A percentile compares a stretch with the other conserved stretches of the same genome.
Conservation (phyloP, 1,140 invertebrate genomes). For the Drosophila parvula region DNA sequence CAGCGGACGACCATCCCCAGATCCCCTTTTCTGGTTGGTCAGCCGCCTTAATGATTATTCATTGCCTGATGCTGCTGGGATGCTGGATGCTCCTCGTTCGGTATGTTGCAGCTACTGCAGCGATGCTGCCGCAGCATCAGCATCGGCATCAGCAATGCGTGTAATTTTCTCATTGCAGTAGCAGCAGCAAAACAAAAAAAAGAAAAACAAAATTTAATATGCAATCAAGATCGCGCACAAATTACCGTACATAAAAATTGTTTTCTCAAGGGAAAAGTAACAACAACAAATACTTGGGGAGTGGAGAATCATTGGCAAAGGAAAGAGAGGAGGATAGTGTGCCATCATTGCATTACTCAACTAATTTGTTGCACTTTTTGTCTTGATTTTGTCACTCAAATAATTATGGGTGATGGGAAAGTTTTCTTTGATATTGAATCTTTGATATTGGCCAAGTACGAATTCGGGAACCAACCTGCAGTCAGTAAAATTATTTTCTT, state of each 20-base stretch:
- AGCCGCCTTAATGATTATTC: conserved; percentile 78
- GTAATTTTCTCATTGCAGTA: conserved; percentile 78
- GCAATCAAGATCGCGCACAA: conserved; percentile 82
- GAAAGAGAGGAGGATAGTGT: conserved; percentile 11
- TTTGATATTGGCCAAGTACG: background rate
- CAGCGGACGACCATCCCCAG: conserved; percentile 8
- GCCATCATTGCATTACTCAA: conserved; percentile 35
- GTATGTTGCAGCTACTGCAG: conserved; percentile 41
- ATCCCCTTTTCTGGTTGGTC: conserved; percentile 42
- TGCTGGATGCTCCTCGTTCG: conserved; percentile 53
- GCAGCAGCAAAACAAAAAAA: conserved; percentile 17
- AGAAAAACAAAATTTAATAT: conserved; percentile 76
- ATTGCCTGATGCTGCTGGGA: conserved; percentile 55
- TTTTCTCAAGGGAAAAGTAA: conserved; percentile 78
- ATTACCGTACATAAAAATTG: conserved; percentile 80
- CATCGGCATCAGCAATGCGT: conserved; percentile 64
- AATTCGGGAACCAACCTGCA: background rate
- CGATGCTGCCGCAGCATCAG: conserved; percentile 24
- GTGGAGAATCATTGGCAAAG: conserved; percentile 11
- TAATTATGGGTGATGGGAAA: conserved; percentile 29
- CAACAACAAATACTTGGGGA: conserved; percentile 59
- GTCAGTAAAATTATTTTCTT: background rate
- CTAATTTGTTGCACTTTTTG: conserved; percentile 32
- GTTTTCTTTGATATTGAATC: background rate
- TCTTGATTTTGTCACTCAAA: conserved; percentile 18